Evolutionary conservation across 2,797 vertebrate genomes (phyloP).

Genomic region (Pterois miles): DNA sequence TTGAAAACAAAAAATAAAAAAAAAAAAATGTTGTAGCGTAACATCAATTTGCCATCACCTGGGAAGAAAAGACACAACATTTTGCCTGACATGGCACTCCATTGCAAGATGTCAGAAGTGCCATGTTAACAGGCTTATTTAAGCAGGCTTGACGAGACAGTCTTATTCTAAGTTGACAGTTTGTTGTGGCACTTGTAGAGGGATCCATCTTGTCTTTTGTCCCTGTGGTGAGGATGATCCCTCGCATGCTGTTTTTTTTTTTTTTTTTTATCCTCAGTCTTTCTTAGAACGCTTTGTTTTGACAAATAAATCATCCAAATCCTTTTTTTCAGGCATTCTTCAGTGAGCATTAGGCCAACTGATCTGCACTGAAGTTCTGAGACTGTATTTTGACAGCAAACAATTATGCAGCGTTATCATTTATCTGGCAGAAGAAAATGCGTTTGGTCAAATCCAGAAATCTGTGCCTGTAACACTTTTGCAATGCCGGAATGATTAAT

Average conservation of each 20-base stretch:
- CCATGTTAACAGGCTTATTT: conserved; percentile 74
- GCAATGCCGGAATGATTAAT: background rate
- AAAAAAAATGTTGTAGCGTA: conserved; percentile 27
- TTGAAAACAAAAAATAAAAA: conserved; percentile 15
- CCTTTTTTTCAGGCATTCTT: conserved; percentile 43
- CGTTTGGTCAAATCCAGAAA: conserved; percentile 21
- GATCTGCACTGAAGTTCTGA: conserved; percentile 55
- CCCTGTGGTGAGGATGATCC: conserved; percentile 67
- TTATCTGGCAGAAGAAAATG: conserved; percentile 34
- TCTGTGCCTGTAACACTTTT: conserved; percentile 14
- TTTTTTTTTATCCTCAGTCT: conserved; percentile 38
- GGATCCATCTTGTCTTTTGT: conserved; percentile 74
- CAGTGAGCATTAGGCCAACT: conserved; percentile 45
- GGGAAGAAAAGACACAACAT: conserved; percentile 51
- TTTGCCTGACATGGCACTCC: conserved; percentile 57
- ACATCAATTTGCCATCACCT: conserved; percentile 67
- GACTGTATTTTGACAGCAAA: conserved; percentile 62
- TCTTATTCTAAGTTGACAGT: conserved; percentile 76
- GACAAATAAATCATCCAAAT: conserved; percentile 67
- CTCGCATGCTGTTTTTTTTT: conserved; percentile 46
- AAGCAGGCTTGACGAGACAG: conserved; percentile 65
- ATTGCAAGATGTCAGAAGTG: conserved; percentile 63
- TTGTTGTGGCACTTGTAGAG: conserved; percentile 70
- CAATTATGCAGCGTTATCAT: conserved; percentile 56
- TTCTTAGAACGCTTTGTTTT: conserved; percentile 62